These are phyloP conservation scores for Aphodius sticticus DNA, from an alignment of 2,888 invertebrate species.

Conservation along the genomic window DNA sequence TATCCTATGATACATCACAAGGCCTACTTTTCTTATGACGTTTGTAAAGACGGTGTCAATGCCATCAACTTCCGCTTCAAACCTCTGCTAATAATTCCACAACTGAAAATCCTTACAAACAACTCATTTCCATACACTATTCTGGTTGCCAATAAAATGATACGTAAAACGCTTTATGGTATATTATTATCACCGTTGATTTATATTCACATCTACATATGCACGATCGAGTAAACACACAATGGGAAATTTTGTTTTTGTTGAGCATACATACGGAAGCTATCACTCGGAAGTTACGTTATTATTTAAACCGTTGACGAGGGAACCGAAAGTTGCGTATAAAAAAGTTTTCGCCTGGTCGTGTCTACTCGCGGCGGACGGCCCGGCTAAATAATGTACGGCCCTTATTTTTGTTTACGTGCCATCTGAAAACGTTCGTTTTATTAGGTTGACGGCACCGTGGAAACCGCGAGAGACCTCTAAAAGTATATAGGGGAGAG, in stretches of 20 bases:
- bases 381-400: background rate
- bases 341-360: background rate
- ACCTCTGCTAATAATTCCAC: no score
- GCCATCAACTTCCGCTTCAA: no score
- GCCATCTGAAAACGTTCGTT: constrained; percentile 38
- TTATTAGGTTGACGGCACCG: constrained; percentile 33
- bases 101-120: no score
- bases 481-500: constrained; percentile 33
- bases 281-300: background rate
- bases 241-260: background rate
- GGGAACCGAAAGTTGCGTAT: background rate
- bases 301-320: background rate
- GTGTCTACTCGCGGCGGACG: background rate
- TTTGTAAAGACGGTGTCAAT: no score
- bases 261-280: background rate
- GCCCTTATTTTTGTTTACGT: constrained; percentile 35
- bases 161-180: no score
- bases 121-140: no score
- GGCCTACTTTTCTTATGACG: no score
- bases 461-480: constrained; percentile 35
- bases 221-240: background rate
- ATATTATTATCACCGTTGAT: background rate
- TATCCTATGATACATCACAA: no score
- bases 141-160: no score
- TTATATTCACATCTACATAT: background rate